These are phyloP conservation scores for Rhizoglyphus robini DNA, from an alignment of 1,140 invertebrate genomes.

Conservation along the genomic window DNA sequence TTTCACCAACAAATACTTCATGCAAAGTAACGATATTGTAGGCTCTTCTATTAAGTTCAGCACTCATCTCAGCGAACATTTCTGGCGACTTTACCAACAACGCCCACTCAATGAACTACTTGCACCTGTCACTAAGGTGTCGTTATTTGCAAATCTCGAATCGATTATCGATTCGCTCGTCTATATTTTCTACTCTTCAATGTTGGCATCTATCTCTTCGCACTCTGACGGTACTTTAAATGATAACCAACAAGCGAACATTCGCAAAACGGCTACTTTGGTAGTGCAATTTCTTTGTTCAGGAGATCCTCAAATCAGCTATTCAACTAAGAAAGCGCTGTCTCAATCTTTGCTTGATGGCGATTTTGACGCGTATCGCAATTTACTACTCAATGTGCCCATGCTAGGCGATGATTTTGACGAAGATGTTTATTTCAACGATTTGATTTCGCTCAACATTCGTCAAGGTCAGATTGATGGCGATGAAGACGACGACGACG, in stretches of 20 bases:
- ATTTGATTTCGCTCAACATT: not conserved
- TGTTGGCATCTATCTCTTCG: not conserved
- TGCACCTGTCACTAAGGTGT: conserved; percentile 49
- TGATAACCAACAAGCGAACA: conserved; percentile 23
- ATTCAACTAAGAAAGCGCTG: conserved; percentile 76
- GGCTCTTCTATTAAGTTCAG: not conserved
- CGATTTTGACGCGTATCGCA: conserved; percentile 1
- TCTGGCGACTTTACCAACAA: conserved; percentile 50
- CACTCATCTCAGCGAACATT: conserved; percentile 30
- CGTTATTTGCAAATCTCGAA: conserved; percentile 49
- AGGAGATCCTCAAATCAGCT: conserved; percentile 66
- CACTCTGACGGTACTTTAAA: not conserved
- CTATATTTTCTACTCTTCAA: conserved; percentile 45
- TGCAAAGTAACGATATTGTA: not conserved
- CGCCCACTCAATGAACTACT: conserved; percentile 56
- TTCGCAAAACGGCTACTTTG: not conserved
- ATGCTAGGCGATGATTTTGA: conserved; percentile 4
- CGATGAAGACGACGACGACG: conserved; percentile 12
- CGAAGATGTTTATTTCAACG: conserved; percentile 4
- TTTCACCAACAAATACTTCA: conserved; percentile 12
- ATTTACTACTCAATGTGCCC: not conserved
- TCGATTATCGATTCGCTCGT: conserved; percentile 46
- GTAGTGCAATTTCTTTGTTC: conserved; percentile 54
- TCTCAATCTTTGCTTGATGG: conserved; percentile 49
- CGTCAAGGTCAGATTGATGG: not conserved